A percentile compares a stretch with the other conserved stretches of the same genome.
Conservation (phyloP, 2,113 vertebrate genomes). For the Epinephelus lanceolatus region DNA sequence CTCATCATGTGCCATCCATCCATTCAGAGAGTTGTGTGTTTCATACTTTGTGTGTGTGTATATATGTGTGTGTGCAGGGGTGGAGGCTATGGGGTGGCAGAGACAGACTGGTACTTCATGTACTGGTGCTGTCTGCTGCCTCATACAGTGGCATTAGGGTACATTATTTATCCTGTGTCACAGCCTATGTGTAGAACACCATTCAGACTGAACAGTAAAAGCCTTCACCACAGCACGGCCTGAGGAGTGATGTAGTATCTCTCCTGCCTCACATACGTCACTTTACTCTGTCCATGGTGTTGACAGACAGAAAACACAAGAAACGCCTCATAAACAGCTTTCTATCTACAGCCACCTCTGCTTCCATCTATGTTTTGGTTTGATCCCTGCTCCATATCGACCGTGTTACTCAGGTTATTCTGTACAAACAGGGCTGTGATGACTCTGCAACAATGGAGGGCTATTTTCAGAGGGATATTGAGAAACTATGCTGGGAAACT, state of each 20-base stretch:
- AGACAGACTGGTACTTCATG: conserved; percentile 59
- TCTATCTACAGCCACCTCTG: conserved; percentile 36
- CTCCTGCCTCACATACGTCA: conserved; percentile 9
- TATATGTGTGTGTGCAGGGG: background rate
- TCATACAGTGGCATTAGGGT: conserved; percentile 53
- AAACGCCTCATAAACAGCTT: conserved; percentile 10
- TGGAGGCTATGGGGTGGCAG: background rate
- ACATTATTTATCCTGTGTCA: conserved; percentile 64
- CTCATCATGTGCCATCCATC: conserved; percentile 52
- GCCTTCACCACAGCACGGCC: conserved; percentile 36
- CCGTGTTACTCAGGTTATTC: conserved; percentile 37
- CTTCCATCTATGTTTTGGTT: conserved; percentile 51
- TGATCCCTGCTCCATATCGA: conserved; percentile 43
- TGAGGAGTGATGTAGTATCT: conserved; percentile 10
- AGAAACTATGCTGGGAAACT: conserved; percentile 65
- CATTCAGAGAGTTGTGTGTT: conserved; percentile 28
- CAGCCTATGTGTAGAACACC: conserved; percentile 47
- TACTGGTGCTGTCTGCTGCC: conserved; percentile 45
- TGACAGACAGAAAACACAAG: conserved; percentile 51
- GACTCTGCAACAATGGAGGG: conserved; percentile 56
- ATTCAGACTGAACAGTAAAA: conserved; percentile 63
- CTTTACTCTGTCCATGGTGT: conserved; percentile 36
- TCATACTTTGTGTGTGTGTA: conserved; percentile 20
- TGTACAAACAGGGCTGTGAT: conserved; percentile 51
- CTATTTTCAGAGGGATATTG: conserved; percentile 70